Evolutionary conservation across 2,113 vertebrate genomes (phyloP).

Genomic region (Psilopsiagon aurifrons): DNA sequence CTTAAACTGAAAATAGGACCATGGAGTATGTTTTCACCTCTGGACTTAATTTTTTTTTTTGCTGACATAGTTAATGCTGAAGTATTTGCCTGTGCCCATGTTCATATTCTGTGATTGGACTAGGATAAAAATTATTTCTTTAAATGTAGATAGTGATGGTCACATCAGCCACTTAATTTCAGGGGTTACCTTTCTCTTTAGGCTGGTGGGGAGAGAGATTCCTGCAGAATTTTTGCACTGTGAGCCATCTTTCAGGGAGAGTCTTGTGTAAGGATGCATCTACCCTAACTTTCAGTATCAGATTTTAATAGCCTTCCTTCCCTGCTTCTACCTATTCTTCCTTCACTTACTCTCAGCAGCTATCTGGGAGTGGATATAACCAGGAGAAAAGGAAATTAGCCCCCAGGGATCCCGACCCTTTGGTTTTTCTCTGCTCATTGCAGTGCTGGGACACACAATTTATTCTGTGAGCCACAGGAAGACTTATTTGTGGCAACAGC

Average conservation of each 20-base stretch:
- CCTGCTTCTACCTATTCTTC: not conserved
- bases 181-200: not conserved
- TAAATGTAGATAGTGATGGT: not conserved
- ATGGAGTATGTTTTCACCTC: not conserved
- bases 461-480: not conserved
- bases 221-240: not conserved
- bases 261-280: not conserved
- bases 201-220: not conserved
- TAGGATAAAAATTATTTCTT: not conserved
- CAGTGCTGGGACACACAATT: constrained; percentile 26
- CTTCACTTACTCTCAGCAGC: not conserved
- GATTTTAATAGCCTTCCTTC: not conserved
- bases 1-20: not conserved
- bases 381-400: constrained; percentile 56
- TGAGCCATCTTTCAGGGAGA: not conserved
- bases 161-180: not conserved
- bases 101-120: not conserved
- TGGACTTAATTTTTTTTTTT: not conserved
- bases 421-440: constrained; percentile 26
- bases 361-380: not conserved
- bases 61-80: not conserved
- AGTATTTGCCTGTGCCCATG: not conserved
- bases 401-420: constrained; percentile 37
- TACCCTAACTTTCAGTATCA: not conserved
- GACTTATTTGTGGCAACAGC: not conserved